Percentiles rank a stretch among this genome's conserved stretches.
Evolutionary conservation across 1,140 invertebrate genomes (phyloP).

Genomic region (Heterodera schachtii): DNA sequence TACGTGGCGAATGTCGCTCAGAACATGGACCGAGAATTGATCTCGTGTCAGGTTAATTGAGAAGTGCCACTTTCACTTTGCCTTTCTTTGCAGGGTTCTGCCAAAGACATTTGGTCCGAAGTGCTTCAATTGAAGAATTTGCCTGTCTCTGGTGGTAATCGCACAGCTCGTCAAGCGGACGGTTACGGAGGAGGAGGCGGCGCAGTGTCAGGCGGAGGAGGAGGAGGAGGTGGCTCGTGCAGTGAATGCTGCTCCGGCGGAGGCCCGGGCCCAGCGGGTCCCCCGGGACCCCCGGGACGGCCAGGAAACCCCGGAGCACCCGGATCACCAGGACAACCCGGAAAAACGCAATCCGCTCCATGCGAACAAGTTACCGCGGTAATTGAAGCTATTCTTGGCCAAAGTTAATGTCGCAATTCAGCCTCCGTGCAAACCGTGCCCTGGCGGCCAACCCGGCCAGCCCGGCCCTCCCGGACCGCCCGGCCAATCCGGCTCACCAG

Average conservation of each 20-base stretch:
- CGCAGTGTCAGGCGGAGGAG: conserved; percentile 42
- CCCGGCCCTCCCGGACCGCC: conserved; percentile 53
- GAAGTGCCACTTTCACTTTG: conserved; percentile 58
- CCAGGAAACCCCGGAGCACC: conserved; percentile 59
- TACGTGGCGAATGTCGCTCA: conserved; percentile 59
- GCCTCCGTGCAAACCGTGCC: conserved; percentile 45
- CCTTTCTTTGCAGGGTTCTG: conserved; percentile 65
- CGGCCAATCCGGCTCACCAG: conserved; percentile 50
- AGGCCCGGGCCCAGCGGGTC: conserved; percentile 46
- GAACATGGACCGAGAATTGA: conserved; percentile 60
- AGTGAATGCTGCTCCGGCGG: conserved; percentile 55
- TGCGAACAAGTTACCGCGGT: conserved; percentile 37
- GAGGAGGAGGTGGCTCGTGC: conserved; percentile 44
- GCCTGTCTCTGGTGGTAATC: conserved; percentile 52
- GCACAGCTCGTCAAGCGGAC: conserved; percentile 60
- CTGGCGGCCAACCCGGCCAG: conserved; percentile 46
- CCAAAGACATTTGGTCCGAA: conserved; percentile 64
- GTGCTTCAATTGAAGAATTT: conserved; percentile 60
- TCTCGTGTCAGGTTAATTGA: conserved; percentile 56
- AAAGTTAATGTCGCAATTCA: neutral
- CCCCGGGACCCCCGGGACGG: conserved; percentile 51
- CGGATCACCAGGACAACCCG: conserved; percentile 32
- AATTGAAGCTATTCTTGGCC: neutral
- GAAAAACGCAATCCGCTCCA: conserved; percentile 22
- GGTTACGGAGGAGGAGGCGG: conserved; percentile 40